Conservation (phyloP, 2,888 invertebrate genomes). For the Lingula anatina region DNA sequence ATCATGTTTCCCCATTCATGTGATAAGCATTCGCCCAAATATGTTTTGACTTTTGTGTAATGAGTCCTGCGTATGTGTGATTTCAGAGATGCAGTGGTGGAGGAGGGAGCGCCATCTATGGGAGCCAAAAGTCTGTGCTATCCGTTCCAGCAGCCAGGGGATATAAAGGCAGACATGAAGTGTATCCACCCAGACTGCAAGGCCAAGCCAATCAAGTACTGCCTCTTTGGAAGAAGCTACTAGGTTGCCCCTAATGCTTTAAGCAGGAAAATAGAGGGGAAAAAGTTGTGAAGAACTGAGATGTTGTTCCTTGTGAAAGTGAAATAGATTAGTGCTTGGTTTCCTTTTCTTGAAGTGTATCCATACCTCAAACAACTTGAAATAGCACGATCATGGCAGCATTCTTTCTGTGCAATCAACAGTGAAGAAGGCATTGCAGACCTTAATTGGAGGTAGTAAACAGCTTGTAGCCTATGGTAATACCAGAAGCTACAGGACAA, state of each 20-base stretch:
- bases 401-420: neutral
- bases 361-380: no score
- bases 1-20: no score
- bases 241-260: no score
- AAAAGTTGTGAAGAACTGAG: neutral
- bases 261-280: no score
- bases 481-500: no score
- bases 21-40: no score
- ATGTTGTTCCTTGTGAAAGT: no score
- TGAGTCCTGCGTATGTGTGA: slow-evolving; percentile 5
- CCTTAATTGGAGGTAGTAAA: no score
- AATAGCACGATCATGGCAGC: no score
- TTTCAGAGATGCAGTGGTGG: slow-evolving; percentile 61
- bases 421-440: no score
- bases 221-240: slow-evolving; percentile 95
- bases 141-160: slow-evolving; percentile 78
- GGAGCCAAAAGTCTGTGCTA: slow-evolving; percentile 99
- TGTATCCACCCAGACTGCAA: slow-evolving; percentile 86
- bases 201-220: slow-evolving; percentile 75
- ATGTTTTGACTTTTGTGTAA: no score
- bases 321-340: neutral
- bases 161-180: slow-evolving; percentile 58
- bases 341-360: neutral
- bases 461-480: no score
- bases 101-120: slow-evolving; percentile 86